Evolutionary conservation across 2,113 vertebrate genomes (phyloP).

Genomic region (Passerina amoena): DNA sequence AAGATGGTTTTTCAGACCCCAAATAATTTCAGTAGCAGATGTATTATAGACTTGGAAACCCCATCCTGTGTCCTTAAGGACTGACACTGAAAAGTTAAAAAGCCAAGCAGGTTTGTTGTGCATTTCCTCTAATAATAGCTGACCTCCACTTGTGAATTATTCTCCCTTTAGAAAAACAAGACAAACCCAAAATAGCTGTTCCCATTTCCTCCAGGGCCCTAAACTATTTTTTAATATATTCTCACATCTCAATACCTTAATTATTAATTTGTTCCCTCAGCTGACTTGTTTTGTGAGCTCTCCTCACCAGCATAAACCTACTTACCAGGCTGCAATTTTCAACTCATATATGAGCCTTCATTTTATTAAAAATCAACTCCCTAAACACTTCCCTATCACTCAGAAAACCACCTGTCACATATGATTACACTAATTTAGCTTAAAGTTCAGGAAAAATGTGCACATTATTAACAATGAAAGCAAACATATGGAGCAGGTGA

Average conservation of each 20-base stretch:
- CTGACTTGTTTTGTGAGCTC: background rate
- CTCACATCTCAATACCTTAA: background rate
- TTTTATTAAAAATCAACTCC: slow-evolving; percentile 38
- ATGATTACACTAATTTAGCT: slow-evolving; percentile 68
- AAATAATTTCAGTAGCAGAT: background rate
- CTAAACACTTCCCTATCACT: slow-evolving; percentile 53
- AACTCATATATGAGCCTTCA: background rate
- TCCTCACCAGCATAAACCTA: background rate
- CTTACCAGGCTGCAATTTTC: background rate
- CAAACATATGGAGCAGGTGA: slow-evolving; percentile 67
- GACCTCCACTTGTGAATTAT: background rate
- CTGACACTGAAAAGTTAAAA: background rate
- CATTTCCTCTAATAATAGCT: background rate
- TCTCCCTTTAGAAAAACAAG: background rate
- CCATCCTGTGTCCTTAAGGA: background rate
- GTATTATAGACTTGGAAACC: background rate
- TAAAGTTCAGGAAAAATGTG: slow-evolving; percentile 51
- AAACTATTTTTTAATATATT: background rate
- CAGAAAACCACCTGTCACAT: slow-evolving; percentile 76
- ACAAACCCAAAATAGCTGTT: background rate
- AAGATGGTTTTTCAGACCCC: background rate
- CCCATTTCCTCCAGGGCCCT: background rate
- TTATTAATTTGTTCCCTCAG: background rate
- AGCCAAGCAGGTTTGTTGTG: background rate
- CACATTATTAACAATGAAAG: slow-evolving; percentile 67